Base-by-base conservation (phyloP, 2,113 vertebrate species). In the Hipposideros armiger region DNA sequence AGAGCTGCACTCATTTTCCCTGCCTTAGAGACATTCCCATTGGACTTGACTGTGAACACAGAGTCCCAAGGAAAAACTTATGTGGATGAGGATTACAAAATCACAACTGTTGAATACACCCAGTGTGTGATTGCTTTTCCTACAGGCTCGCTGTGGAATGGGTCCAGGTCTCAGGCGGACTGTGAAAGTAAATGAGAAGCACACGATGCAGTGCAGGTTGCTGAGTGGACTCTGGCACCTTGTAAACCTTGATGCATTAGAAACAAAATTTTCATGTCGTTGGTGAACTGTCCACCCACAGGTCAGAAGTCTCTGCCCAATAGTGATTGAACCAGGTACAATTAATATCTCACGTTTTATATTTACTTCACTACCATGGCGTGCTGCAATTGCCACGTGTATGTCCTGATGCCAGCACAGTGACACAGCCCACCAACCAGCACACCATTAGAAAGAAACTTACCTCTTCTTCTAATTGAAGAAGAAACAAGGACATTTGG, bases 401-500 rank as follows among this genome's bases (percentile, higher is more conserved):
- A 86, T n/a, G 22, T 16, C 47, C 50, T 26, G 32, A 76, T 66
- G 60, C 58, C 47, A 26, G 62, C 50, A 2, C 47, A 11, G 50
- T 2, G 24, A 64, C 45, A 3, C 20, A 28, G 73, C n/a, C 56
- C 9, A 20, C 54, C 2, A 4, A 42, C 32, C 56, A 15, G 36
- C 20, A 17, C 83, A 40, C 62, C 16, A 24, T 76, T 69, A 87
- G 24, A 62, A 95, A 82, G 85, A 95, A 93, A 89, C 54, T 40
- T 85, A 60, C n/a, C 69, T 93, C 78, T 69, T 76, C 50, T 96
- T 87, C 73, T 82, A 92, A 94, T 26, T 42, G 40, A 95, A 95
- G 92, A 97, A 97, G 90, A 73, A 93, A 90, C 2, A 11, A 95
- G 54, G 95, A 84, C 76, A 72, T 94, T 94, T 84, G 92, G 96